Evolutionary conservation across 2,888 invertebrate genomes (phyloP).

Genomic region (Drosophila picticornis): DNA sequence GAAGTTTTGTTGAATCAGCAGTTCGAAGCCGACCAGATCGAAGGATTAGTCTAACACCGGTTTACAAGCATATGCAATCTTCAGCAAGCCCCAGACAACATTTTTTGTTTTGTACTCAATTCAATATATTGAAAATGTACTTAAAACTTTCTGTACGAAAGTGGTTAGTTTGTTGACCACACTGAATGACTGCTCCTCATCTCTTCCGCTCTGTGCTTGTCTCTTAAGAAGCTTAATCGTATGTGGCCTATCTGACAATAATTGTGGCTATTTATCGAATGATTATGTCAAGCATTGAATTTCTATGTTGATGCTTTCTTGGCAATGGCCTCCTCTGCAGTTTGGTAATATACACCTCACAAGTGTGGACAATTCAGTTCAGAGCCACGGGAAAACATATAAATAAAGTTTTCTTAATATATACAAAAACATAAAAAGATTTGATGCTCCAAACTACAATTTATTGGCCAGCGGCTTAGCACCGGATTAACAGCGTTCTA

Average conservation of each 20-base stretch:
- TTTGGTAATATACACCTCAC: constrained; percentile 24
- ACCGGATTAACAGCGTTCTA: background rate
- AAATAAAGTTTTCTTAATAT: background rate
- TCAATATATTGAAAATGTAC: background rate
- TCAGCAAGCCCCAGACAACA: background rate
- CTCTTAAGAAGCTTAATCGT: constrained; percentile 4
- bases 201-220: background rate
- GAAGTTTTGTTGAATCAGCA: background rate
- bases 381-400: background rate
- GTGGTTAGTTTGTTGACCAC: background rate
- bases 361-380: background rate
- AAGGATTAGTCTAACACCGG: background rate
- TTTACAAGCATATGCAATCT: background rate
- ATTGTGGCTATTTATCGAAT: constrained; percentile 10
- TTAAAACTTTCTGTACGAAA: background rate
- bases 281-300: constrained; percentile 22
- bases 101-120: background rate
- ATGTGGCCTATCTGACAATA: constrained; percentile 9
- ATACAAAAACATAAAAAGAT: background rate
- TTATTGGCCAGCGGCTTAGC: background rate
- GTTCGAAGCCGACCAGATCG: background rate
- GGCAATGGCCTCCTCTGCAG: constrained; percentile 6
- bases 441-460: background rate
- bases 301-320: constrained; percentile 4
- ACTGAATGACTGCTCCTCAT: background rate